Base-by-base conservation (phyloP, 2,888 invertebrate species). In the Alitta virens region DNA sequence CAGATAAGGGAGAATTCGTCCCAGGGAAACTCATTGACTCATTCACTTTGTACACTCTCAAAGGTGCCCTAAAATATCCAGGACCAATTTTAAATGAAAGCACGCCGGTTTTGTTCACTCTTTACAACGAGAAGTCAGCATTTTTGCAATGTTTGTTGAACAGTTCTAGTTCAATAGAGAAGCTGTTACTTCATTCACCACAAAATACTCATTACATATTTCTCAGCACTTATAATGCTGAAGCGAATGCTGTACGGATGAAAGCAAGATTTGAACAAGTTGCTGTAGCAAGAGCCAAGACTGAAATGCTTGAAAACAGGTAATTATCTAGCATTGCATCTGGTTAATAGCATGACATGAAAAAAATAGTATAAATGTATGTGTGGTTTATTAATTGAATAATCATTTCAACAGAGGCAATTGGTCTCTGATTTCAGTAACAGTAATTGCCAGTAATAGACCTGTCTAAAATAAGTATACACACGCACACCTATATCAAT, bases 111-210 rank as follows among this genome's bases (percentile, higher is more conserved):
- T 42, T 74, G 14, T 59, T 74, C 27, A 70, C 71, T 50, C 63
- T 70, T 12, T 72, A 68, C 64, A 65, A 72, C 43, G 61, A 66
- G 1, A 42, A 67, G 33, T 71, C 72, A 9, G 73, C 66, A 1
- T 74, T 74, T 63, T 56, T 71, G 33, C 71, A 67, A 38, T 66
- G 65, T 51, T 52, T 72, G 33, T 72, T 72, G 71, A 65, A 64
- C 51, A 62, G 59, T 53, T 40, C 52, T 26, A 63, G 55, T 38
- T 70, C 71, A 7, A 61, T 71, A 24, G 63, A 66, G 24, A 69
- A 64, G 7, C 52, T 72, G 16, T 24, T 57, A 24, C 62, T 62
- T 2, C 59, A 64, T 42, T 40, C 51, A 1, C 60, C 65, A 1
- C 56, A 49, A 40, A 62, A 63, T 24, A 65, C 66, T 2, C 65